Percentiles rank a stretch among this genome's conserved stretches.
These are phyloP conservation scores for Ligdia adustata DNA, from an alignment of 2,888 invertebrate genomes.

Conservation along the genomic window DNA sequence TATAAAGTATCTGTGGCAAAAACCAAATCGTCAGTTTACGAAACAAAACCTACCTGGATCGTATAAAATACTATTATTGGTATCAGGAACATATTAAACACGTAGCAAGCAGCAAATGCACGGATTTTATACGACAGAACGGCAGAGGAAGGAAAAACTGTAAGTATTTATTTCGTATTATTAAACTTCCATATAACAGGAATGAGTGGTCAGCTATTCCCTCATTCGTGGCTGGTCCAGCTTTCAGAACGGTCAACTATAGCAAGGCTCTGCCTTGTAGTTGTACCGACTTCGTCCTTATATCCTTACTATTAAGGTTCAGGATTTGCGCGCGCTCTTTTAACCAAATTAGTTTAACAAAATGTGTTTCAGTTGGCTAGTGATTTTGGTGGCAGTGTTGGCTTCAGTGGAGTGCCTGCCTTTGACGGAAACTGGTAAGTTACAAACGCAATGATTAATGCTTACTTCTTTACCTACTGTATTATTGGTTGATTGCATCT, in stretches of 20 bases:
- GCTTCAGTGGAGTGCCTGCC: constrained; percentile 1
- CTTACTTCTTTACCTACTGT: no score
- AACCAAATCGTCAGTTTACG: no score
- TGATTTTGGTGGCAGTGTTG: constrained; percentile 6
- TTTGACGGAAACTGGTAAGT: constrained; percentile 22
- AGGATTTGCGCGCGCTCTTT: constrained; percentile 33
- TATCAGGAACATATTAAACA: no score
- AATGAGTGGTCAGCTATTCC: background rate
- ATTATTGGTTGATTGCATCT: no score
- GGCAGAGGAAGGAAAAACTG: background rate
- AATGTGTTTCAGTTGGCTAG: constrained; percentile 17
- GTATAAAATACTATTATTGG: no score
- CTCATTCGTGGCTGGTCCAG: constrained; percentile 25
- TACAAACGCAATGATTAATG: no score
- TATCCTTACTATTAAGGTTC: constrained; percentile 38
- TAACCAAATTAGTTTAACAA: constrained; percentile 16
- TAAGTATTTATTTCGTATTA: background rate
- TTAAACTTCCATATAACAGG: background rate
- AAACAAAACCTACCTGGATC: no score
- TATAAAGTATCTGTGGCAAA: no score
- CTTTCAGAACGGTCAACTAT: constrained; percentile 36
- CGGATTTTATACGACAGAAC: no score
- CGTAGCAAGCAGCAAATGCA: no score
- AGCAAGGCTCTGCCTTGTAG: constrained; percentile 41
- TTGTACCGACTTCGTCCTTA: constrained; percentile 37